These are phyloP conservation scores for Choristoneura fumiferana DNA, from an alignment of 1,140 invertebrate genomes.

Conservation along the genomic window DNA sequence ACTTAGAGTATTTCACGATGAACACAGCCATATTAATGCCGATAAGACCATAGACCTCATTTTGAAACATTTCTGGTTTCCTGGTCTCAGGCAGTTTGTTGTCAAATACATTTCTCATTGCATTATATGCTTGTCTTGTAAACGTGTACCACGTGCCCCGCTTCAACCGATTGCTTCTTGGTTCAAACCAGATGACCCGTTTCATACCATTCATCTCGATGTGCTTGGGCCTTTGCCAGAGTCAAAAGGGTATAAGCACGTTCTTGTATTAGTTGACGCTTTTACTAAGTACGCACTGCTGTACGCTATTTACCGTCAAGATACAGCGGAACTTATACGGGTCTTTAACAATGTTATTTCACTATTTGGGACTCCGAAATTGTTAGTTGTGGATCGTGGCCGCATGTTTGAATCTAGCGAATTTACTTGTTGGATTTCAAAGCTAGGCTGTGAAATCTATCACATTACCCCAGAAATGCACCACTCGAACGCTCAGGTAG, in stretches of 20 bases:
- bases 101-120: conserved; percentile 27
- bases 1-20: conserved; percentile 31
- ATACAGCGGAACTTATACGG: background rate
- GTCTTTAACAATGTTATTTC: conserved; percentile 9
- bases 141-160: conserved; percentile 16
- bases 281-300: conserved; percentile 14
- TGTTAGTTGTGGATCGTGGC: conserved; percentile 6
- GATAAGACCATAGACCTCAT: conserved; percentile 29
- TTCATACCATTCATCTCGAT: conserved; percentile 31
- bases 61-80: conserved; percentile 34
- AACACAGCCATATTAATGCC: too few relatives aligned
- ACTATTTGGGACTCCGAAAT: background rate
- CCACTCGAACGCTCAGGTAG: conserved; percentile 31
- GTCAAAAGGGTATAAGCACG: background rate
- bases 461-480: conserved; percentile 28
- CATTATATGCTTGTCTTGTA: background rate
- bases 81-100: conserved; percentile 25
- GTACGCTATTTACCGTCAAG: background rate
- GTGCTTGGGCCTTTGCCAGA: too few relatives aligned
- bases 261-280: conserved; percentile 22
- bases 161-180: conserved; percentile 17
- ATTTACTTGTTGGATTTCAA: background rate
- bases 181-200: conserved; percentile 20
- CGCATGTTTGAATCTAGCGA: conserved; percentile 4
- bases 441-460: background rate